These are phyloP conservation scores for Junonia oenone DNA, from an alignment of 2,888 invertebrate species.

Conservation along the genomic window DNA sequence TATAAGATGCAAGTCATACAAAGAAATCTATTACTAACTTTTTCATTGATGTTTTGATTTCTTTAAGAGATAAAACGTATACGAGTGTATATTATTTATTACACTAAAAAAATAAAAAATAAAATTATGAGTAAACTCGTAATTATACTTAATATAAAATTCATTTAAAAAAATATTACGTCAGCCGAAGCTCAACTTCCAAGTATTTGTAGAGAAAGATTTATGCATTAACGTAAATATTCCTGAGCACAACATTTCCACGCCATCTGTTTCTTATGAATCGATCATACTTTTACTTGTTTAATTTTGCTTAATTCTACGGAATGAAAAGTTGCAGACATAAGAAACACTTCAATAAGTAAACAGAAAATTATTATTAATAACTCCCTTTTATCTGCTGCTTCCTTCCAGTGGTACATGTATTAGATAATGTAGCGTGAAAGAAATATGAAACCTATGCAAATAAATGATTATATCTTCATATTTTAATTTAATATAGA, in stretches of 20 bases:
- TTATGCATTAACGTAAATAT: conserved; percentile 58
- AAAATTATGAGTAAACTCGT: background rate
- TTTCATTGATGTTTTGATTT: too few species aligned
- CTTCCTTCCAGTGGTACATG: background rate
- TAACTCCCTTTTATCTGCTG: background rate
- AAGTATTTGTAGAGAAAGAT: conserved; percentile 54
- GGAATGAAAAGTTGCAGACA: background rate
- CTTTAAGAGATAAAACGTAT: too few species aligned
- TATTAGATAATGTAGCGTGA: background rate
- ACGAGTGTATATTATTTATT: too few species aligned
- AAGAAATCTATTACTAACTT: too few species aligned
- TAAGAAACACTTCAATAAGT: background rate
- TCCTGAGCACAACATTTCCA: conserved; percentile 50
- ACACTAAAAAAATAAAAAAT: too few species aligned
- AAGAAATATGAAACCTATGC: background rate
- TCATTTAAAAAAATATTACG: conserved; percentile 56
- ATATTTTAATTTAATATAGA: too few species aligned
- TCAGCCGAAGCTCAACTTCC: conserved; percentile 44
- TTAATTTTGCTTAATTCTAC: background rate
- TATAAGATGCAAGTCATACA: too few species aligned
- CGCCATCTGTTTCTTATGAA: conserved; percentile 37
- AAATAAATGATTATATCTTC: background rate
- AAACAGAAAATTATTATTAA: background rate
- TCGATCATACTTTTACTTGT: background rate
- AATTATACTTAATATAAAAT: background rate